Evolutionary conservation across 2,888 invertebrate species (phyloP), one percentile per base, ranked within the genome.

Genomic region (Cyclophora punctaria): DNA sequence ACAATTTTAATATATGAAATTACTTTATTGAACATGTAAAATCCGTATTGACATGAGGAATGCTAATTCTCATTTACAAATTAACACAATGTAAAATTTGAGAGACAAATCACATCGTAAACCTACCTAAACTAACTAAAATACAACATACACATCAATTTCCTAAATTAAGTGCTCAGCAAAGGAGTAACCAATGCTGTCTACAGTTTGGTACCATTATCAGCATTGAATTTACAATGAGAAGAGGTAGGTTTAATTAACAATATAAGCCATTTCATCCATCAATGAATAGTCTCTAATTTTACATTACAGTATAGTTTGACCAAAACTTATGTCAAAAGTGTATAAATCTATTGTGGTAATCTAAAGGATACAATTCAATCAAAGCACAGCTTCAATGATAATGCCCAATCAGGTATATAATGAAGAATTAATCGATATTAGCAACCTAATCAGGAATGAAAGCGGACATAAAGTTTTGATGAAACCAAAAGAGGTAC

Each of bases 21-120:
- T 89, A 88, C 86, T 87, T 89, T 89, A 88, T 88, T 89, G 89
- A 89, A 89, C 88, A 88, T 89, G 89, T 89, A 88, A 88, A 89
- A 85, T 84, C 86, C 85, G 80, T 87, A 84, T 89, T 86, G 89
- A 89, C 89, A 88, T 85, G 87, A 89, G 89, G 89, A 89, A 89
- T 89, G 89, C 88, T 88, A 88, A 77, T 85, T 87, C 88, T 86
- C 87, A 86, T 87, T 86, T 84, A 89, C 81, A 89, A 86, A 87
- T 83, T 86, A 88, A 89, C 87, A 85, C 83, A 84, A 85, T 85
- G 87, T 86, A 87, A 88, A 86, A 87, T 85, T 86, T 83, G 73
- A 86, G 87, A 86, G 87, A 89, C 88, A 83, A 89, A 86, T 87
- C 83, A 89, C 83, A 87, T 84, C 77, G 78, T 84, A 83, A 89